Percentiles rank a stretch among this genome's conserved stretches.
Conservation (phyloP, 2,888 invertebrate species). For the Mongoloraphidia duomilia region DNA sequence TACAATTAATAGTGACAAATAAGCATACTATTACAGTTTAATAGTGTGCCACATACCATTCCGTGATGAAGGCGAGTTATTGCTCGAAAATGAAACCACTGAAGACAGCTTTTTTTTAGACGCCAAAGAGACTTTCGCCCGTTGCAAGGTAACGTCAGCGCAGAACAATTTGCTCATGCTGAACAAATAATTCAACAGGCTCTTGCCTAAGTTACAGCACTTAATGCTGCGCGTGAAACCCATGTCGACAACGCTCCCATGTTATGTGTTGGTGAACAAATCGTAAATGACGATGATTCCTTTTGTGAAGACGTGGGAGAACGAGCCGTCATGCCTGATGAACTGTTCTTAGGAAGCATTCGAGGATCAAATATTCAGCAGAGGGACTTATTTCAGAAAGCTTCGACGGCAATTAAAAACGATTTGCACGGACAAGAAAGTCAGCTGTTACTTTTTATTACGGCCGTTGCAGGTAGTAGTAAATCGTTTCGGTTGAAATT, state of each 20-base stretch:
- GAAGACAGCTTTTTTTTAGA: conserved; percentile 3
- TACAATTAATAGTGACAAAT: conserved; percentile 1
- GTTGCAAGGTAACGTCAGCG: conserved; percentile 10
- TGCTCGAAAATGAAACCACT: conserved; percentile 3
- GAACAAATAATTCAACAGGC: conserved; percentile 18
- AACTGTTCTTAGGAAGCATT: conserved; percentile 6
- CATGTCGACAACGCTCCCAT: conserved; percentile 3
- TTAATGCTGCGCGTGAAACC: conserved; percentile 8
- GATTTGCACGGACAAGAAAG: conserved; percentile 1
- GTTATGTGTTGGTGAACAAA: conserved; percentile 1
- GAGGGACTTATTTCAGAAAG: conserved; percentile 6
- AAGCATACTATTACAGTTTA: conserved; percentile 5
- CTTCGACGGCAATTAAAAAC: conserved; percentile 4
- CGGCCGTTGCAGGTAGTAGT: conserved; percentile 15
- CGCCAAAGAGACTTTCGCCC: conserved; percentile 10
- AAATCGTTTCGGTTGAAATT: conserved; percentile 18
- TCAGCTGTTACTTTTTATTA: conserved; percentile 17
- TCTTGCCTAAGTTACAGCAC: conserved; percentile 12
- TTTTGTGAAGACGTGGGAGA: not conserved
- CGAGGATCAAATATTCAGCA: conserved; percentile 11
- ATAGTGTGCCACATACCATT: conserved; percentile 9
- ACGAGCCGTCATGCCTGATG: conserved; percentile 7
- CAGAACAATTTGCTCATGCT: conserved; percentile 14
- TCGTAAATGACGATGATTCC: conserved; percentile 3
- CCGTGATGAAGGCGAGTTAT: conserved; percentile 3